phyloP scores from a whole-genome alignment of 2,113 vertebrate genomes.

The Promerops cafer region DNA sequence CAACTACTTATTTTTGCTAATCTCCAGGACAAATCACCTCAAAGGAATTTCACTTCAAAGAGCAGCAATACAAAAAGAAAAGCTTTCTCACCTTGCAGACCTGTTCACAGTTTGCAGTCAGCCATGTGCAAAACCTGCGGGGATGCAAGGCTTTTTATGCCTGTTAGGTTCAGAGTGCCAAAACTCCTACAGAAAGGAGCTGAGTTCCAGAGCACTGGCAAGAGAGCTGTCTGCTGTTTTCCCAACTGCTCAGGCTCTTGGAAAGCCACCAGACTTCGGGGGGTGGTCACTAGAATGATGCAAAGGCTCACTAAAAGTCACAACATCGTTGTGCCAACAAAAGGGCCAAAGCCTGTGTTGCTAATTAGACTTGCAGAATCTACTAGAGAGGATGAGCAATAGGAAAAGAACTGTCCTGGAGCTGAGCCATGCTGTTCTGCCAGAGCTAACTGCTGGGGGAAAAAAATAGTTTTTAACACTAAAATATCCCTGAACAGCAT shows the following conservation, averaged over 20 bases:
- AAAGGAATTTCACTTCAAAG: constrained; percentile 32
- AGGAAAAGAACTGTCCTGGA: constrained; percentile 1
- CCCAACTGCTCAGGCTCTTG: constrained; percentile 28
- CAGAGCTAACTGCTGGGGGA: background rate
- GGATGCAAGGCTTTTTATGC: background rate
- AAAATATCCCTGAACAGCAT: background rate
- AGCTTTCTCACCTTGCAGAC: background rate
- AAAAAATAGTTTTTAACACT: background rate
- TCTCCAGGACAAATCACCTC: constrained; percentile 13
- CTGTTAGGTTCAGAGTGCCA: background rate
- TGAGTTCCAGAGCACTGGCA: background rate
- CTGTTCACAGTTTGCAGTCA: background rate
- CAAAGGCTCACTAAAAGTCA: background rate
- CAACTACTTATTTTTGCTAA: background rate
- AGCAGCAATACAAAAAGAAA: background rate
- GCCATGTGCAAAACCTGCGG: background rate
- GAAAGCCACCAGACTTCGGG: background rate
- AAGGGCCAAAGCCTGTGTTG: background rate
- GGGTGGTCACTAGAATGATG: background rate
- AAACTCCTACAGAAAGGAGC: background rate
- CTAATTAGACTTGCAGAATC: constrained; percentile 32
- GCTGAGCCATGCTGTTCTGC: background rate
- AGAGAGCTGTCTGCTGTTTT: background rate
- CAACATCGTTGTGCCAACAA: background rate
- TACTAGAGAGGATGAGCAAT: background rate